Base-by-base conservation (phyloP, 2,113 vertebrate species). In the Callorhinus ursinus region DNA sequence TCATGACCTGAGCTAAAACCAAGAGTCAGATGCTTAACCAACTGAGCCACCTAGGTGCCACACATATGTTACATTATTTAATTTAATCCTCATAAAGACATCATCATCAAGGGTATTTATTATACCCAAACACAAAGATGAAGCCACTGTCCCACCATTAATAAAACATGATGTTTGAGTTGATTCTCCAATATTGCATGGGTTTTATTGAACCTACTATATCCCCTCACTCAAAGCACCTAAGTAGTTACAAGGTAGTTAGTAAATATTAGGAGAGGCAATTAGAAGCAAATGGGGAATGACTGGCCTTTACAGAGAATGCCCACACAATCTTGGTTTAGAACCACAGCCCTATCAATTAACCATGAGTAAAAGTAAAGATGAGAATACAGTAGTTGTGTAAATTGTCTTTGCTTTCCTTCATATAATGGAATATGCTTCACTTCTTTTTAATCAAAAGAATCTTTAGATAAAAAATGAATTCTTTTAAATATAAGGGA, bases 381-480 rank as follows among this genome's bases (percentile, higher is more conserved):
- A 18, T 51, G 92, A 57, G 61, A 74, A 61, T 31, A 77, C 3
- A 59, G 36, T 6, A 42, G 16, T 79, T 82, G 19, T 79, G 0
- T 67, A 74, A 87, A 14, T 81, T 94, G 18, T 72, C 63, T 65
- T 71, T 72, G 49, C 51, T 90, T 95, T 91, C 92, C 65, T 88
- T 88, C 26, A 15, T 55, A 36, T 81, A 63, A 84, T 42, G 10
- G 16, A 82, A 79, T 69, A 61, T 4, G n/a, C 21, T 74, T 86
- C 51, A 61, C 90, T 96, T 87, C 33, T 83, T 95, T 93, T 57
- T 87, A 96, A 83, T 82, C 42, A 88, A 97, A 90, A 89, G 31
- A 61, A 7, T 33, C 61, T 94, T 96, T 87, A 80, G 57, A 65
- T 42, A 88, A 95, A 8, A 90, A 91, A 57, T 89, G 11, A 59